Percentiles rank a stretch among this genome's conserved stretches.
phyloP scores from a whole-genome alignment of 2,113 vertebrate species.

The Orycteropus afer region DNA sequence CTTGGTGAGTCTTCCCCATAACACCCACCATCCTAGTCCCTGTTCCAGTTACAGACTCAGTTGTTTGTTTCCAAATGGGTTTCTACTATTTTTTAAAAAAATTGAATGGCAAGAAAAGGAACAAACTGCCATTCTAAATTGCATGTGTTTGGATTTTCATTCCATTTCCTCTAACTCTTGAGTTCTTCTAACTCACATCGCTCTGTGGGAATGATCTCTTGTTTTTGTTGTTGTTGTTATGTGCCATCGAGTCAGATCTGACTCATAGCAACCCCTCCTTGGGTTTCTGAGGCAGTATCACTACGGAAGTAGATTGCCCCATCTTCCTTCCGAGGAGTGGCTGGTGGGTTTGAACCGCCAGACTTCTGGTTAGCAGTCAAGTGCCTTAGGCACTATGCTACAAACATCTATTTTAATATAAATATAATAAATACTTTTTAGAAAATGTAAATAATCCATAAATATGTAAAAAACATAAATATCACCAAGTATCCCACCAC shows the following conservation, averaged over 20 bases:
- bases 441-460: constrained; percentile 5
- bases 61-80: neutral
- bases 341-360: no score
- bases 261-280: no score
- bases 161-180: neutral
- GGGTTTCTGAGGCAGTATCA: no score
- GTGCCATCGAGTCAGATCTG: no score
- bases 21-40: neutral
- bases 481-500: neutral
- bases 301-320: no score
- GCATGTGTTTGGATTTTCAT: neutral
- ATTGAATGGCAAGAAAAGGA: neutral
- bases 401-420: neutral
- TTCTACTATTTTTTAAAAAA: constrained; percentile 9
- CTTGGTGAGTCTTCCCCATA: neutral
- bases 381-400: no score
- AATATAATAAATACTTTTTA: neutral
- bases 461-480: neutral
- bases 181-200: no score
- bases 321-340: no score
- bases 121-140: neutral
- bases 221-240: no score
- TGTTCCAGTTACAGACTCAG: neutral
- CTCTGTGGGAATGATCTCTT: constrained; percentile 42
- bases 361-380: no score